phyloP scores from a whole-genome alignment of 1,140 invertebrate species.

The Dysdera silvatica region DNA sequence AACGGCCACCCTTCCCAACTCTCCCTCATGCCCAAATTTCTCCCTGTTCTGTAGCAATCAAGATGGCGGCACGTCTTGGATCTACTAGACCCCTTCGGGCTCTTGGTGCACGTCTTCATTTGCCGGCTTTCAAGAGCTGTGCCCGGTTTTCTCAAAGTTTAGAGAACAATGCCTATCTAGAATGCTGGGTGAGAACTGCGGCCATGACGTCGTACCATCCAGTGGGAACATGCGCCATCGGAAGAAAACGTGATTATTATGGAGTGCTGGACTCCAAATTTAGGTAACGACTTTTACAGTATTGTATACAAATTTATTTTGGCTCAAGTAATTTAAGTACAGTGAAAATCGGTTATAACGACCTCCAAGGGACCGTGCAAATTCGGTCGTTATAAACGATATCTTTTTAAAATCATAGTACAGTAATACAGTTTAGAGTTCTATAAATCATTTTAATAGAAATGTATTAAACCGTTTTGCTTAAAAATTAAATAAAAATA shows the following conservation, averaged over 20 bases:
- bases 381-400: too few species aligned
- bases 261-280: slow-evolving; percentile 44
- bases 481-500: too few species aligned
- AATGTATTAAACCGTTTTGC: too few species aligned
- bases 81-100: slow-evolving; percentile 52
- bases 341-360: too few species aligned
- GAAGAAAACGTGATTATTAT: slow-evolving; percentile 34
- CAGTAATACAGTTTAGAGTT: too few species aligned
- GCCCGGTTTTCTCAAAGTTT: slow-evolving; percentile 40
- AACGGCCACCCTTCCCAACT: background rate
- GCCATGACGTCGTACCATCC: slow-evolving; percentile 55
- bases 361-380: too few species aligned
- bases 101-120: slow-evolving; percentile 55
- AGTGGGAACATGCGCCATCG: slow-evolving; percentile 46
- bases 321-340: too few species aligned
- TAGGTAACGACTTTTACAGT: slow-evolving; percentile 32
- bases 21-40: background rate
- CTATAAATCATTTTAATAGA: too few species aligned
- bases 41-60: slow-evolving; percentile 48
- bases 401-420: too few species aligned
- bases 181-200: slow-evolving; percentile 56
- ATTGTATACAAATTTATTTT: too few species aligned
- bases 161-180: slow-evolving; percentile 52
- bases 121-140: slow-evolving; percentile 56
- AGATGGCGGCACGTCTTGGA: slow-evolving; percentile 50